phyloP scores from a whole-genome alignment of 2,797 vertebrate genomes.

The Acestrorhynchus altus region DNA sequence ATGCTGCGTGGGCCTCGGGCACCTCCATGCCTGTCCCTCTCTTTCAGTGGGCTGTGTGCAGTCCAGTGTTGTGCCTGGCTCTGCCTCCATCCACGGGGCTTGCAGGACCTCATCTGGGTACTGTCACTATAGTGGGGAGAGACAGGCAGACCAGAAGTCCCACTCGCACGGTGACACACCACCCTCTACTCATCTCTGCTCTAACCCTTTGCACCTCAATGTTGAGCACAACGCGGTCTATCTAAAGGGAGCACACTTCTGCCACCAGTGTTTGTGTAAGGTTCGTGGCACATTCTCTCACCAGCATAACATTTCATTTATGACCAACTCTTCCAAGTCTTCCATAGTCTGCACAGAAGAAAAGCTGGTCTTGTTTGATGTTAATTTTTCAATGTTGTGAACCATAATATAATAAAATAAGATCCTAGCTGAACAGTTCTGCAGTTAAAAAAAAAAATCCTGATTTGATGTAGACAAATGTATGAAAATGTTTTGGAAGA shows the following conservation, averaged over 20 bases:
- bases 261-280: conserved; percentile 91
- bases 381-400: too few species aligned
- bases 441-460: too few species aligned
- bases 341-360: too few species aligned
- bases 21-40: conserved; percentile 76
- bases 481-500: too few species aligned
- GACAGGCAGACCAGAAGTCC: conserved; percentile 67
- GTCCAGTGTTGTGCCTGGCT: conserved; percentile 42
- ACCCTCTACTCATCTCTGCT: conserved; percentile 83
- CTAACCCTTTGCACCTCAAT: conserved; percentile 89
- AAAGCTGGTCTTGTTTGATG: too few species aligned
- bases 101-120: conserved; percentile 61
- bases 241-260: conserved; percentile 91
- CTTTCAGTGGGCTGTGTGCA: conserved; percentile 65
- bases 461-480: too few species aligned
- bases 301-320: not conserved
- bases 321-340: too few species aligned
- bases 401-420: too few species aligned
- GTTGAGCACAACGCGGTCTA: conserved; percentile 83
- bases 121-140: conserved; percentile 59
- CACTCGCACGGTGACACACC: conserved; percentile 65
- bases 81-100: conserved; percentile 63
- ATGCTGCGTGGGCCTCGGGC: conserved; percentile 81
- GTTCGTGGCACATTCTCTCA: conserved; percentile 79
- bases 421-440: too few species aligned